Percentiles rank a stretch among this genome's conserved stretches.
Conservation (phyloP, 37 sponge, comb jelly and placozoan genomes). For the Ianthella basta region DNA sequence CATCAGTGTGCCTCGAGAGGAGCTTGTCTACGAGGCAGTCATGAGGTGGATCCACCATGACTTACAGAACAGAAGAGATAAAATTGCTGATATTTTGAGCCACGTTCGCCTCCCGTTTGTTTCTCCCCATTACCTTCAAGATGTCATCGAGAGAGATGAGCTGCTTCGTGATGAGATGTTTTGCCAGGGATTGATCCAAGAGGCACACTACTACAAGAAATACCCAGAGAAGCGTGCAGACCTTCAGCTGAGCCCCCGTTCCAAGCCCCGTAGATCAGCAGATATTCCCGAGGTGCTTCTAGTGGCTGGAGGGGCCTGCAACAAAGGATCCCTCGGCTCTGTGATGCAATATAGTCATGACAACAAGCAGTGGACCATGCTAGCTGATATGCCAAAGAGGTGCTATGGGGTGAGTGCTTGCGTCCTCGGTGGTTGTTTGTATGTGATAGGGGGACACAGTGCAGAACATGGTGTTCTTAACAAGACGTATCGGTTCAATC, state of each 20-base stretch:
- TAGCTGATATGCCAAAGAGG: slow-evolving; percentile 12
- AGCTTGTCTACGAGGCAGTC: slow-evolving; percentile 62
- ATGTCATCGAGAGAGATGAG: slow-evolving; percentile 45
- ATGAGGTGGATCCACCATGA: slow-evolving; percentile 62
- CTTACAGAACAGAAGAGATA: slow-evolving; percentile 16
- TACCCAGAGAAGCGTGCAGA: slow-evolving; percentile 50
- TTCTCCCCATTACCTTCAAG: slow-evolving; percentile 39
- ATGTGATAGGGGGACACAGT: slow-evolving; percentile 51
- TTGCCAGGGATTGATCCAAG: slow-evolving; percentile 53
- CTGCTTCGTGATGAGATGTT: slow-evolving; percentile 22
- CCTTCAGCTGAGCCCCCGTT: slow-evolving; percentile 49
- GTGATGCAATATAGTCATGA: slow-evolving; percentile 45
- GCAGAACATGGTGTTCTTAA: slow-evolving; percentile 7
- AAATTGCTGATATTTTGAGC: slow-evolving; percentile 37
- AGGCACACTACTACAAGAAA: slow-evolving; percentile 57
- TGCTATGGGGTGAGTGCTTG: slow-evolving; percentile 55
- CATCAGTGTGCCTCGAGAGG: slow-evolving; percentile 54
- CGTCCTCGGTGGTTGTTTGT: slow-evolving; percentile 28
- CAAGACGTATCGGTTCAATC: slow-evolving; percentile 33
- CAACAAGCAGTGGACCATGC: slow-evolving; percentile 31
- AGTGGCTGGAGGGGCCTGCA: slow-evolving; percentile 50
- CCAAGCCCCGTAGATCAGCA: slow-evolving; percentile 42
- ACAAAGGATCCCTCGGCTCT: neutral
- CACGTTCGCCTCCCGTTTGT: slow-evolving; percentile 67
- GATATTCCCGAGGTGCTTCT: slow-evolving; percentile 49